These are phyloP conservation scores for Gouania willdenowi DNA, from an alignment of 2,797 vertebrate species.

Conservation along the genomic window DNA sequence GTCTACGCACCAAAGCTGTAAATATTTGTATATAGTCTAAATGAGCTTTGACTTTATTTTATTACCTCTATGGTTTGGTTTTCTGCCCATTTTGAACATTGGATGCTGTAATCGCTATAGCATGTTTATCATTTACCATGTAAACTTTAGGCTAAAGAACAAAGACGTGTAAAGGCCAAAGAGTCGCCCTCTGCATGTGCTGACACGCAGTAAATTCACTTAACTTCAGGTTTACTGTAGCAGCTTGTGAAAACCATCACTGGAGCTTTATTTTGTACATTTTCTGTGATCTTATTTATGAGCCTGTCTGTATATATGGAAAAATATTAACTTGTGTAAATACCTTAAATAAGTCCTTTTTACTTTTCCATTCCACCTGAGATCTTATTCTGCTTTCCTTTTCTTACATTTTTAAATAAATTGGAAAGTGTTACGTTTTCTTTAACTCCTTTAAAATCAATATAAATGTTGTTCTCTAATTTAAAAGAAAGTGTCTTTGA, in stretches of 20 bases:
- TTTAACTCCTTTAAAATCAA: too few species aligned
- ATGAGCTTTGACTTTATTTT: constrained; percentile 14
- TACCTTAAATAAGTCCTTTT: constrained; percentile 30
- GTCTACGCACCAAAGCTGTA: constrained; percentile 34
- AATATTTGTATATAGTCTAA: constrained; percentile 24
- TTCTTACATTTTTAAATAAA: too few species aligned
- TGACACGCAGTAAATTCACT: constrained; percentile 14
- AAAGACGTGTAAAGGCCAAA: constrained; percentile 43
- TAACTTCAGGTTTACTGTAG: constrained; percentile 35
- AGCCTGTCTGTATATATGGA: constrained; percentile 57
- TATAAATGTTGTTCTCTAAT: too few species aligned
- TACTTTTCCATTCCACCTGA: constrained; percentile 52
- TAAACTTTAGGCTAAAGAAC: constrained; percentile 16
- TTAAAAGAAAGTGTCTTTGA: too few species aligned
- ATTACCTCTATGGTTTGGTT: constrained; percentile 10
- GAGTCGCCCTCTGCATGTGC: constrained; percentile 32
- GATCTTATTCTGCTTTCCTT: constrained; percentile 28
- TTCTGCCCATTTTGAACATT: constrained; percentile 10
- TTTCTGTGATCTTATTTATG: constrained; percentile 68
- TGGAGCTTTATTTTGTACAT: constrained; percentile 64
- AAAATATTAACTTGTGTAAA: constrained; percentile 43
- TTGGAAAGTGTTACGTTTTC: too few species aligned
- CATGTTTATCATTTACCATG: constrained; percentile 11
- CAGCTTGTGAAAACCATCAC: constrained; percentile 52
- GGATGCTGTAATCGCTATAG: constrained; percentile 19